These are phyloP conservation scores for Falco biarmicus DNA, from an alignment of 2,797 vertebrate species.

Conservation along the genomic window DNA sequence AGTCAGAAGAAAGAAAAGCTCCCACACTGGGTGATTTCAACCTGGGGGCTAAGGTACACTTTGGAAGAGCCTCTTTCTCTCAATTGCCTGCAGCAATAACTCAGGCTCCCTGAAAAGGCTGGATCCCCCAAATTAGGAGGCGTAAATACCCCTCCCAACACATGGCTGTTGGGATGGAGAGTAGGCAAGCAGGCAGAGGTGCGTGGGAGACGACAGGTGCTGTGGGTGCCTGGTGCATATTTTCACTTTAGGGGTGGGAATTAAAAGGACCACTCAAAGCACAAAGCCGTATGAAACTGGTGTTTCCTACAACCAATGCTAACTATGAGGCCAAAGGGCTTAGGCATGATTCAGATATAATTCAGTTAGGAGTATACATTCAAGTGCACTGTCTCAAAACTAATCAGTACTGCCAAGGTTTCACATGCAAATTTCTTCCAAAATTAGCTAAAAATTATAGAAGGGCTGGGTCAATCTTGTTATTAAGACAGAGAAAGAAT, in stretches of 20 bases:
- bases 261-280: not conserved
- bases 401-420: not conserved
- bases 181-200: not conserved
- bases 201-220: fast-evolving
- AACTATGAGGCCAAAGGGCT: not conserved
- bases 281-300: not conserved
- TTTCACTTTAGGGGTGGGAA: not conserved
- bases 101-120: not conserved
- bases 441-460: not conserved
- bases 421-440: not conserved
- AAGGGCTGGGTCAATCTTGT: not conserved
- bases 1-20: not conserved
- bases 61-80: not conserved
- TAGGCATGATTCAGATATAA: not conserved
- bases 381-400: not conserved
- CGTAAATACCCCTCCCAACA: fast-evolving
- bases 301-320: not conserved
- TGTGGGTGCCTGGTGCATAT: not conserved
- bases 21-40: not conserved
- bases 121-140: not conserved
- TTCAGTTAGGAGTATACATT: not conserved
- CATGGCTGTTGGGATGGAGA: not conserved
- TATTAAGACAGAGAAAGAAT: slow-evolving; percentile 45
- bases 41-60: not conserved
- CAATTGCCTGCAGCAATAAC: not conserved